Conservation (phyloP, 2,797 vertebrate species). For the Rhinatrema bivittatum region DNA sequence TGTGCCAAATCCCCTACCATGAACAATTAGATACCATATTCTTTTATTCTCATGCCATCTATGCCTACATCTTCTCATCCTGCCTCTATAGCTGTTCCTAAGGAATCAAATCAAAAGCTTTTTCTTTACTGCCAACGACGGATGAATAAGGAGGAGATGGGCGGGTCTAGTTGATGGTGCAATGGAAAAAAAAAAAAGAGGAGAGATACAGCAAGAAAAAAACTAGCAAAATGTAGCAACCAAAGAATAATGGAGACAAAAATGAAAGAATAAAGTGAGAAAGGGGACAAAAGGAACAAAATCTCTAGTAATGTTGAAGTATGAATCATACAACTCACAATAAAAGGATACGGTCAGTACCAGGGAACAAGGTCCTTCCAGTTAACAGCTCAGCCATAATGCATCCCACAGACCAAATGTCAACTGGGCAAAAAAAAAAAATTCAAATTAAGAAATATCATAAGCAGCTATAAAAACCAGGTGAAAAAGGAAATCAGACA, state of each 20-base stretch:
- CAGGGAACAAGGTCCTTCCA: slow-evolving; percentile 92
- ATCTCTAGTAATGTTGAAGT: too few relatives aligned
- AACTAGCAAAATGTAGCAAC: background rate
- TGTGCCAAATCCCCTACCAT: too few relatives aligned
- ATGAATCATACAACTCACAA: background rate
- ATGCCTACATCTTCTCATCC: too few relatives aligned
- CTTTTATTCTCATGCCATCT: too few relatives aligned
- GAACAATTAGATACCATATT: too few relatives aligned
- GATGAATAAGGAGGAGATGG: too few relatives aligned
- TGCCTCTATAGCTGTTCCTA: too few relatives aligned
- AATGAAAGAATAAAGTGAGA: background rate
- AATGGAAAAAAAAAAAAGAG: background rate
- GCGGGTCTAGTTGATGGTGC: too few relatives aligned
- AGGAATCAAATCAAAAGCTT: too few relatives aligned
- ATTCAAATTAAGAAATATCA: slow-evolving; percentile 13
- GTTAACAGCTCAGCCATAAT: slow-evolving; percentile 98
- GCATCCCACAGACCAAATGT: slow-evolving; percentile 98
- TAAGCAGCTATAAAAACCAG: too few relatives aligned
- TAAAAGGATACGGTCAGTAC: slow-evolving; percentile 97
- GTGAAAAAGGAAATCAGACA: background rate
- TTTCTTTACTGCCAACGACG: too few relatives aligned
- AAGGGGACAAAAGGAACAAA: background rate
- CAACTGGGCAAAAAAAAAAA: slow-evolving; percentile 64
- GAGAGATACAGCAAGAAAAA: background rate
- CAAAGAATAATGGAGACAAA: background rate